Evolutionary conservation across 2,797 vertebrate species (phyloP).

Genomic region (Rhynchotus rufescens): DNA sequence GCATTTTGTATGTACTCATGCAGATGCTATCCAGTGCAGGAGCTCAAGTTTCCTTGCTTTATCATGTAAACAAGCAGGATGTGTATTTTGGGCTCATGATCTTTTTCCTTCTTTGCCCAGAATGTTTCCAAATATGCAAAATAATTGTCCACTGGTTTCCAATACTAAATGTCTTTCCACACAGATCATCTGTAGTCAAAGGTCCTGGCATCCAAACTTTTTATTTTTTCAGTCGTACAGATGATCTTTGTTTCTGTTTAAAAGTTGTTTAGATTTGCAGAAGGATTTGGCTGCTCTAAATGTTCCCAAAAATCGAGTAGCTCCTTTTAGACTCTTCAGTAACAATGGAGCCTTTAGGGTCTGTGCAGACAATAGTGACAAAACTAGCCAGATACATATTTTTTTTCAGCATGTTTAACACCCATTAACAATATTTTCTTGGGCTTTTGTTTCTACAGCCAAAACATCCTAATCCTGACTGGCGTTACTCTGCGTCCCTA

Average conservation of each 20-base stretch:
- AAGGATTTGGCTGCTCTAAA: background rate
- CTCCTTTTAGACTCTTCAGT: background rate
- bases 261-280: background rate
- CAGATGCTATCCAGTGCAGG: background rate
- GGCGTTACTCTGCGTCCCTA: slow-evolving; percentile 98
- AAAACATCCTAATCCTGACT: slow-evolving; percentile 90
- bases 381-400: background rate
- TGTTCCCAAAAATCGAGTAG: background rate
- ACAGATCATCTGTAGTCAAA: background rate
- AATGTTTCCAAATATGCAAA: background rate
- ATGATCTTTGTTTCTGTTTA: background rate
- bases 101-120: background rate
- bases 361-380: background rate
- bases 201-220: background rate
- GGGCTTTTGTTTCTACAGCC: slow-evolving; percentile 88
- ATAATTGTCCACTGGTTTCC: background rate
- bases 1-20: background rate
- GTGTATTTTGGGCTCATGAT: background rate
- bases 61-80: background rate
- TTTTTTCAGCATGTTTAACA: background rate
- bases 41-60: background rate
- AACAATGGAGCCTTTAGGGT: background rate
- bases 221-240: background rate
- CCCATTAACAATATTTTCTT: background rate
- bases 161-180: background rate